These are phyloP conservation scores for Lepisosteus oculatus DNA, from an alignment of 2,113 vertebrate species.

Conservation along the genomic window DNA sequence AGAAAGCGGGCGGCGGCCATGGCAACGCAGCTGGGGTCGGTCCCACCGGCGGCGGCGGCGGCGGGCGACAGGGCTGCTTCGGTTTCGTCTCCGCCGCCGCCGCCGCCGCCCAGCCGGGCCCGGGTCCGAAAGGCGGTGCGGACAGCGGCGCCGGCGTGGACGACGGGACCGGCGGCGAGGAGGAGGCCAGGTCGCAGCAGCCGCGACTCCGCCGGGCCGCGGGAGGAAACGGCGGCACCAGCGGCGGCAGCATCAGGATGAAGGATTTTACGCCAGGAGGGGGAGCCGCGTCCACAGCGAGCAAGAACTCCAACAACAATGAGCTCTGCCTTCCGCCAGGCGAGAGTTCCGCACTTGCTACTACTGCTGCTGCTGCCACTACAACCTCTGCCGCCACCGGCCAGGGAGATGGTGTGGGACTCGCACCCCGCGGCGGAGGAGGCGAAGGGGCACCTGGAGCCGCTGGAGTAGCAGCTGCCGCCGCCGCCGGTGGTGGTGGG, in stretches of 20 bases:
- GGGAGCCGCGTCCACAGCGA: constrained; percentile 57
- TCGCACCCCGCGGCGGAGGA: constrained; percentile 47
- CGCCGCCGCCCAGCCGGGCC: constrained; percentile 34
- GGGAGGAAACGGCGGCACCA: constrained; percentile 41
- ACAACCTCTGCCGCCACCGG: constrained; percentile 39
- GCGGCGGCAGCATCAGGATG: constrained; percentile 49
- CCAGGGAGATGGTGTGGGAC: constrained; percentile 52
- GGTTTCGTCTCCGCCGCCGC: constrained; percentile 33
- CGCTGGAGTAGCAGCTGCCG: constrained; percentile 26
- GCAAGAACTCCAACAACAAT: constrained; percentile 56
- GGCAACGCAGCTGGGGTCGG: constrained; percentile 41
- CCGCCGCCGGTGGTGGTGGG: constrained; percentile 28
- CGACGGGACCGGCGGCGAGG: constrained; percentile 57
- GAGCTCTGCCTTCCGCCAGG: constrained; percentile 49
- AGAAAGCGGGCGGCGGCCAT: constrained; percentile 51
- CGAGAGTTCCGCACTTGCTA: constrained; percentile 39
- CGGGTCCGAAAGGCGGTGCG: constrained; percentile 37
- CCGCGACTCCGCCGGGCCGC: constrained; percentile 47
- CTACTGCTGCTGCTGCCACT: constrained; percentile 39
- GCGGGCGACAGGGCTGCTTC: constrained; percentile 37
- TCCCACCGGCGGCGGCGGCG: constrained; percentile 36
- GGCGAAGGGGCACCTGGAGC: constrained; percentile 45
- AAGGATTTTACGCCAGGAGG: constrained; percentile 57
- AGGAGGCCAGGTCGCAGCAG: constrained; percentile 57
- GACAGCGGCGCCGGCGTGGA: constrained; percentile 47